Conservation (phyloP, 2,888 invertebrate genomes). For the Ophioninae sp. region DNA sequence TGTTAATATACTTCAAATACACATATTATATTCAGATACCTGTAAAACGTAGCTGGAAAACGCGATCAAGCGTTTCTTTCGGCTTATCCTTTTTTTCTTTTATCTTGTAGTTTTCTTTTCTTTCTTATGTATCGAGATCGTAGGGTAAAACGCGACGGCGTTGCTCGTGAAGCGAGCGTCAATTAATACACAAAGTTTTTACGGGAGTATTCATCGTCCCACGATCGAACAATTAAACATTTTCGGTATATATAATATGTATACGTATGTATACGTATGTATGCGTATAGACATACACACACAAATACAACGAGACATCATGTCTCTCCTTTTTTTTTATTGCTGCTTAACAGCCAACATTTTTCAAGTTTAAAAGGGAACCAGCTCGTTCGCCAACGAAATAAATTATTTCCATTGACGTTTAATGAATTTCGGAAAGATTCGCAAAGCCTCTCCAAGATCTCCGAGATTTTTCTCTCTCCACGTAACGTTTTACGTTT, state of each 20-base stretch:
- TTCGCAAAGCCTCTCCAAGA: not conserved
- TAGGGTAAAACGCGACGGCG: conserved; percentile 28
- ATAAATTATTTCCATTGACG: not conserved
- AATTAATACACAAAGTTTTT: conserved; percentile 16
- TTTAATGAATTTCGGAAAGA: not conserved
- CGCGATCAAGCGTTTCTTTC: conserved; percentile 53
- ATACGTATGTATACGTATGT: too few species aligned
- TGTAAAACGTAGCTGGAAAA: conserved; percentile 47
- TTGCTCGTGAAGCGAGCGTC: conserved; percentile 21
- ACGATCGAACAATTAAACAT: conserved; percentile 26
- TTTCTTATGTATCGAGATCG: conserved; percentile 17
- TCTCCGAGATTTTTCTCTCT: not conserved
- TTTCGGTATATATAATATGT: not conserved
- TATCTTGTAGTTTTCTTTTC: too few species aligned
- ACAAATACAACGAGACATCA: conserved; percentile 42
- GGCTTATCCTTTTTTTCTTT: conserved; percentile 25
- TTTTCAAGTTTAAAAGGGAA: conserved; percentile 11
- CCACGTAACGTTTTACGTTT: not conserved
- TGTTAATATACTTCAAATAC: conserved; percentile 39
- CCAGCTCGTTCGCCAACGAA: not conserved
- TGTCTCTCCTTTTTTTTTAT: conserved; percentile 31
- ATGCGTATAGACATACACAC: conserved; percentile 7
- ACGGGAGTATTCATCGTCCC: conserved; percentile 37
- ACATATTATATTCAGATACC: conserved; percentile 50
- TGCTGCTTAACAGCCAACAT: not conserved